Percentiles rank a stretch among this genome's conserved stretches.
Conservation (phyloP, 2,888 invertebrate genomes). For the Ochropleura leucogaster region DNA sequence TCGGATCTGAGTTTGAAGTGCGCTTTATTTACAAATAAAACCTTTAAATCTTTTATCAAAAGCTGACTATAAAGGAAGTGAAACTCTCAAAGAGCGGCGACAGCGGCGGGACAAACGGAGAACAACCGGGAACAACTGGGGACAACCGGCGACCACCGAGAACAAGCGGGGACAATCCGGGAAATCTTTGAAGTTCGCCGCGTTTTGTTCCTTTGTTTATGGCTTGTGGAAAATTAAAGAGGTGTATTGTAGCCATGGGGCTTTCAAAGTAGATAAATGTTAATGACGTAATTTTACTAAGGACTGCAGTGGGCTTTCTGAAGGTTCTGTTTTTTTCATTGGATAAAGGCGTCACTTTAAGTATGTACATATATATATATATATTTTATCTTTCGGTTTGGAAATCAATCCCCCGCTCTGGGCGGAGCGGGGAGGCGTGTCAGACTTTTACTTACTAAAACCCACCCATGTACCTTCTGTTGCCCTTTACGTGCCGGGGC, state of each 20-base stretch:
- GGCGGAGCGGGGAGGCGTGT: no score
- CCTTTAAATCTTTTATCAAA: slow-evolving; percentile 15
- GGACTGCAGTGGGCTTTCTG: background rate
- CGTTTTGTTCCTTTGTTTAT: slow-evolving; percentile 60
- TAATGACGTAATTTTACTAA: slow-evolving; percentile 13
- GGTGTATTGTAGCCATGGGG: slow-evolving; percentile 15
- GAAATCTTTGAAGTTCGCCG: slow-evolving; percentile 57
- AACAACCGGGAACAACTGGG: slow-evolving; percentile 29
- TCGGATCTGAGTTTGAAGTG: background rate
- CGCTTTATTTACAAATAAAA: slow-evolving; percentile 15
- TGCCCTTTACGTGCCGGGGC: no score
- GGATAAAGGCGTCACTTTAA: background rate
- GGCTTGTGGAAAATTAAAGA: slow-evolving; percentile 39
- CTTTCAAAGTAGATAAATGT: slow-evolving; percentile 18
- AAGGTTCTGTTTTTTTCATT: background rate
- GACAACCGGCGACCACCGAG: slow-evolving; percentile 11
- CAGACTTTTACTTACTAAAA: no score
- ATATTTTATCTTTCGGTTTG: no score
- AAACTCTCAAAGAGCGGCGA: slow-evolving; percentile 49
- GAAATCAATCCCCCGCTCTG: no score
- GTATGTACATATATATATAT: no score
- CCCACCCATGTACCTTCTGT: no score
- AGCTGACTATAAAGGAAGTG: slow-evolving; percentile 37
- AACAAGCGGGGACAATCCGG: slow-evolving; percentile 43
- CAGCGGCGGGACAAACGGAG: slow-evolving; percentile 18